Conservation (phyloP, 2,888 invertebrate species). For the Drosophila engyochracea region DNA sequence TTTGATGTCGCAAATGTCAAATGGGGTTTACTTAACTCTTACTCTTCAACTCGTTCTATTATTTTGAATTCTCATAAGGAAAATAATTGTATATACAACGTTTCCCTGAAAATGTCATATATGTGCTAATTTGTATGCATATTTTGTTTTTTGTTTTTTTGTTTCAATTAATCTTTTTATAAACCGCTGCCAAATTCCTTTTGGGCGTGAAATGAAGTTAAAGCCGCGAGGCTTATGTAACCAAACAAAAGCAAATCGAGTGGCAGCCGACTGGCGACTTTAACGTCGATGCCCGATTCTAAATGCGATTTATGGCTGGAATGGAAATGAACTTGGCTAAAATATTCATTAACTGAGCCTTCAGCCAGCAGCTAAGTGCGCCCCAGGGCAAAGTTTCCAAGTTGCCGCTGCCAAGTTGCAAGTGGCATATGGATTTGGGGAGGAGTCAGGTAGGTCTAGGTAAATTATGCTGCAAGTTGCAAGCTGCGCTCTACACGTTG, state of each 20-base stretch:
- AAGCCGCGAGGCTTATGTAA: conserved; percentile 42
- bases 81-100: not conserved
- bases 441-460: conserved; percentile 21
- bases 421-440: conserved; percentile 18
- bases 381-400: conserved; percentile 22
- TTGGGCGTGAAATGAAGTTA: conserved; percentile 1
- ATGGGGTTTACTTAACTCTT: not conserved
- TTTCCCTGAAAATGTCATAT: not conserved
- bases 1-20: conserved; percentile 11
- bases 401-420: conserved; percentile 23
- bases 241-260: conserved; percentile 8
- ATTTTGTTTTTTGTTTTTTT: not conserved
- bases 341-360: conserved; percentile 74
- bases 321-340: conserved; percentile 57
- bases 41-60: not conserved
- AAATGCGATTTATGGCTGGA: conserved; percentile 17
- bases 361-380: conserved; percentile 28
- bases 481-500: conserved; percentile 20
- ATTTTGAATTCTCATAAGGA: not conserved
- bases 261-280: not conserved
- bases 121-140: not conserved
- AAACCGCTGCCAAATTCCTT: not conserved
- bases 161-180: not conserved
- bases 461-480: conserved; percentile 20
- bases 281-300: conserved; percentile 30